Evolutionary conservation across 2,113 vertebrate genomes (phyloP).

Genomic region (Ictalurus punctatus): DNA sequence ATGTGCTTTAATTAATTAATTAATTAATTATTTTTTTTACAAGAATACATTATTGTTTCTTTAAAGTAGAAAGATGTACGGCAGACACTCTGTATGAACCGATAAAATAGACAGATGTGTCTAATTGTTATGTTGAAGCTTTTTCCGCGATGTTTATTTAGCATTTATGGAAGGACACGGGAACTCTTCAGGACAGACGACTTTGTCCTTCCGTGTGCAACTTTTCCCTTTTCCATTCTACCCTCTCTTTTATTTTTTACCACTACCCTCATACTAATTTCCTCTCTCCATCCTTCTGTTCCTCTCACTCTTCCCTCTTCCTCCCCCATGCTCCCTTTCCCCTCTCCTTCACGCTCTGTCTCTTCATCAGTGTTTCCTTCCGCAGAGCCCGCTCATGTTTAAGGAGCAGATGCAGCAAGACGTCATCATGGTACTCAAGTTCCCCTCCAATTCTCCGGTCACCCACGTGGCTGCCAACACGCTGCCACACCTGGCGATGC

Average conservation of each 20-base stretch:
- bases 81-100: too few relatives aligned
- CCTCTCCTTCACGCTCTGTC: slow-evolving; percentile 65
- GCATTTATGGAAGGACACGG: not conserved
- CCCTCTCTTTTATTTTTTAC: slow-evolving; percentile 37
- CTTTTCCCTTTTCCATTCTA: slow-evolving; percentile 22
- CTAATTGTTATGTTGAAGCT: not conserved
- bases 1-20: too few relatives aligned
- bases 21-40: not conserved
- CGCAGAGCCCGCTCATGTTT: slow-evolving; percentile 99
- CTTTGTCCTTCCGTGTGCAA: not conserved
- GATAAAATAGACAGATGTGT: too few relatives aligned
- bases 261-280: slow-evolving; percentile 28
- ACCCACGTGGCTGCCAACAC: slow-evolving; percentile 97
- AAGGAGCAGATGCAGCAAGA: slow-evolving; percentile 99
- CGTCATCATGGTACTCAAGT: slow-evolving; percentile 99
- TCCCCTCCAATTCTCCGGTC: slow-evolving; percentile 95
- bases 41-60: not conserved
- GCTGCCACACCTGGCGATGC: slow-evolving; percentile 89
- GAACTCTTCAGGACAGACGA: not conserved
- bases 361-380: slow-evolving; percentile 97
- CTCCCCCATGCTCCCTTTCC: slow-evolving; percentile 37
- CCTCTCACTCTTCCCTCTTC: slow-evolving; percentile 29
- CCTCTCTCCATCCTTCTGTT: slow-evolving; percentile 57
- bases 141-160: not conserved
- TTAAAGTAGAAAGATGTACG: not conserved